Base-by-base conservation (phyloP, 92 coral and sea anemone species). In the Porites rus region DNA sequence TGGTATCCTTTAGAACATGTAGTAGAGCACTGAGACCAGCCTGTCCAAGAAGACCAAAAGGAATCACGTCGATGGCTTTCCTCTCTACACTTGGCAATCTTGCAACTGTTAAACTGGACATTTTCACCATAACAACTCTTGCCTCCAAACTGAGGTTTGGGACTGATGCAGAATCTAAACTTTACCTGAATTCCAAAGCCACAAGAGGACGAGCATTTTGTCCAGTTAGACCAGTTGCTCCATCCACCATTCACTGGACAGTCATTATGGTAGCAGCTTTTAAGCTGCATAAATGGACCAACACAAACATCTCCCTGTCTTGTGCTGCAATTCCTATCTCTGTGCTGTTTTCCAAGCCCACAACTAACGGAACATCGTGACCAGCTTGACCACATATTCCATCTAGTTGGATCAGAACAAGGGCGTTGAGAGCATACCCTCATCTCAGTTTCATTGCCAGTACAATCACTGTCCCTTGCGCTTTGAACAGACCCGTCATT, bases 41-140 rank as follows among this genome's bases (percentile, higher is more conserved):
- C 73, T 46, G 93, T 92, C 99, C 99, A 97, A 51, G 92, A 80
- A 59, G 98, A 86, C 99, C 99, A 97, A 11, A 79, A 81, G 5
- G 98, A 88, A 92, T 94, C 93, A 18, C 81, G 93, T 51, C 71
- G 58, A 65, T 77, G 77, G 63, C 53, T 84, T 58, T 75, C 72
- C 16, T 67, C 52, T 25, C 62, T 62, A 51, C 93, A 90, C 83
- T 76, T 56, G 74, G 52, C 73, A 60, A 50, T 67, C 18, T 59
- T 59, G 74, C 99, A 97, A 20, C 79, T 76, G 71, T 82, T 90
- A 74, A 85, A 82, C 83, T 88, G 79, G 38, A 68, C 64, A 54
- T 72, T 74, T 56, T 66, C 75, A 1, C 98, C 99, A 46, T 75
- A 69, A 77, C 99, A 96, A 20, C 58, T 54, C 46, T 72, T 78